Conservation (phyloP, 2,797 vertebrate species). For the Pantherophis alleghaniensis region DNA sequence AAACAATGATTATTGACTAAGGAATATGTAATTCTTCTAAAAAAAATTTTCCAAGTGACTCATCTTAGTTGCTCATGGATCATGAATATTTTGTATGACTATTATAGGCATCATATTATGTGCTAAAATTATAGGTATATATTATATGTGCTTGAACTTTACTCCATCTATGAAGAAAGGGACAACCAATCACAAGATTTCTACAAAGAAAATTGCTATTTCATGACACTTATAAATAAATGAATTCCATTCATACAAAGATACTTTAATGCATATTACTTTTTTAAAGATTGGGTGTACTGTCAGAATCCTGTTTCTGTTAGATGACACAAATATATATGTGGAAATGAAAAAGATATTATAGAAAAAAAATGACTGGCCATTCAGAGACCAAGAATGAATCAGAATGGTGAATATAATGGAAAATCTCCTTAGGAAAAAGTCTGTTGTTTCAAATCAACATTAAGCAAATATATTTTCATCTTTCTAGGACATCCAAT, state of each 20-base stretch:
- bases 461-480: neutral
- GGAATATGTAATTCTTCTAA: neutral
- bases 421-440: neutral
- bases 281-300: constrained; percentile 11
- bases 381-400: neutral
- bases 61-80: neutral
- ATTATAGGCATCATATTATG: neutral
- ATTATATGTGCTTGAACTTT: neutral
- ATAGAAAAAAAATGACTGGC: neutral
- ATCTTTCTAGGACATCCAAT: neutral
- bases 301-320: neutral
- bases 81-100: neutral
- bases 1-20: neutral
- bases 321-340: neutral
- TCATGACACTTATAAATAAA: neutral
- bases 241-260: neutral
- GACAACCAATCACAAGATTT: neutral
- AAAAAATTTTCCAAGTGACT: too few relatives aligned
- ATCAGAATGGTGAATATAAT: neutral
- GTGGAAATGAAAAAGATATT: neutral
- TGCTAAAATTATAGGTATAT: neutral
- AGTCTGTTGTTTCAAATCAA: neutral
- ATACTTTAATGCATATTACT: constrained; percentile 9
- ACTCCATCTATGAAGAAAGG: constrained; percentile 22
- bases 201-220: accelerated